A percentile compares a stretch with the other conserved stretches of the same genome.
Conservation (phyloP, 2,113 vertebrate species). For the Daboia siamensis region DNA sequence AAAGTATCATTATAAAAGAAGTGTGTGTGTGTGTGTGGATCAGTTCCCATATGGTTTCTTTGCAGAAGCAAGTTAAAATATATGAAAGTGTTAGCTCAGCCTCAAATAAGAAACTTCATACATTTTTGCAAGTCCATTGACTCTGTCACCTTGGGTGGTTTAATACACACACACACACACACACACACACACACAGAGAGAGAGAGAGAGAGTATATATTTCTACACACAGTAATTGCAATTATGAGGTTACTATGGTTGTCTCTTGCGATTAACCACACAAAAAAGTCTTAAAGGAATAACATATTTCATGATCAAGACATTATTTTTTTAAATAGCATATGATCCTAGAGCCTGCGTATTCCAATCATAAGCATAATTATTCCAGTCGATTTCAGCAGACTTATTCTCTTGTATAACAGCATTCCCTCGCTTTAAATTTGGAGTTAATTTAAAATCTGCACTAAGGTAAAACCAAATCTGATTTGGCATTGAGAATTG, state of each 20-base stretch:
- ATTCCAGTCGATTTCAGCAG: not conserved
- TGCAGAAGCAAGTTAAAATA: not conserved
- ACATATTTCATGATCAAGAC: not conserved
- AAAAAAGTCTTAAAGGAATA: not conserved
- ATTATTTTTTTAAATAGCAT: not conserved
- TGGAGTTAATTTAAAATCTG: not conserved
- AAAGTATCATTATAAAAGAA: not conserved
- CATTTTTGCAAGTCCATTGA: not conserved
- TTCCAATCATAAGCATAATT: not conserved
- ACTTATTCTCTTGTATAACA: not conserved
- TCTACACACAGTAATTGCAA: not conserved
- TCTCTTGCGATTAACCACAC: conserved; percentile 1
- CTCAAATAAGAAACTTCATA: not conserved
- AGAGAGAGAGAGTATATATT: accelerated
- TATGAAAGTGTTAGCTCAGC: not conserved
- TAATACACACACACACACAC: not conserved
- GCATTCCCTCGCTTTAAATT: not conserved
- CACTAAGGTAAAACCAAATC: not conserved
- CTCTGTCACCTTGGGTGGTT: not conserved
- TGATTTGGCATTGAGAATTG: not conserved
- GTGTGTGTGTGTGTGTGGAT: no score
- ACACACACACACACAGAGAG: no score
- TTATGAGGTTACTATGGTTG: not conserved
- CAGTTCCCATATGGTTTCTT: not conserved
- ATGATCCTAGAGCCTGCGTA: not conserved